Evolutionary conservation across 2,797 vertebrate genomes (phyloP).

Genomic region (Pangasius macronema): DNA sequence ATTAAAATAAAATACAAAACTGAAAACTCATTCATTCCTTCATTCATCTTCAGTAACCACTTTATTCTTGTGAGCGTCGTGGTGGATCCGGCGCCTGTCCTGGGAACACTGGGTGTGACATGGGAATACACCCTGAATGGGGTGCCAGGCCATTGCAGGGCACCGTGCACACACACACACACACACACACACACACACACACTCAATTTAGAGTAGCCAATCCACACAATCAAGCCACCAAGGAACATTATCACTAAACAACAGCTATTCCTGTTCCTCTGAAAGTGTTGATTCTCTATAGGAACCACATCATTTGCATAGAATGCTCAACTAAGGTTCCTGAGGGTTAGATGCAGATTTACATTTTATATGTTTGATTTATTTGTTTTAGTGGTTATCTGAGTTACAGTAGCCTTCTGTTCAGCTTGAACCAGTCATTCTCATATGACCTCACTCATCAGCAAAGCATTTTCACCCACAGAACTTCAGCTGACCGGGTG

Average conservation of each 20-base stretch:
- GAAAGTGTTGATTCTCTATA: background rate
- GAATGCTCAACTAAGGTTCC: background rate
- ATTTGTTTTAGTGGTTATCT: background rate
- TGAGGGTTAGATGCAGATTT: background rate
- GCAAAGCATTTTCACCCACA: background rate
- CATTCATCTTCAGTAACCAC: background rate
- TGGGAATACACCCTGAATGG: no score
- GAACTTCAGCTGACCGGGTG: background rate
- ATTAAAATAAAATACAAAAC: no score
- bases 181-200: no score
- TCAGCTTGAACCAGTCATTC: background rate
- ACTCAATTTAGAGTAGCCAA: no score
- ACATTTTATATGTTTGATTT: background rate
- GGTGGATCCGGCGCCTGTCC: no score
- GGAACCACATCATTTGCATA: background rate
- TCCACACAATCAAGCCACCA: background rate
- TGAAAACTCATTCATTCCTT: background rate
- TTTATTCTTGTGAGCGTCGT: background rate
- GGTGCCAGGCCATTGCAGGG: no score
- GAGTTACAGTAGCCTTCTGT: background rate
- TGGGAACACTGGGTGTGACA: no score
- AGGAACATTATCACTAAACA: background rate
- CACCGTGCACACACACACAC: no score
- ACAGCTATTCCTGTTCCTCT: background rate
- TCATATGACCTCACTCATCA: background rate